Conservation (phyloP, 64 coral and sea anemone species). For the Anthopleura sola region DNA sequence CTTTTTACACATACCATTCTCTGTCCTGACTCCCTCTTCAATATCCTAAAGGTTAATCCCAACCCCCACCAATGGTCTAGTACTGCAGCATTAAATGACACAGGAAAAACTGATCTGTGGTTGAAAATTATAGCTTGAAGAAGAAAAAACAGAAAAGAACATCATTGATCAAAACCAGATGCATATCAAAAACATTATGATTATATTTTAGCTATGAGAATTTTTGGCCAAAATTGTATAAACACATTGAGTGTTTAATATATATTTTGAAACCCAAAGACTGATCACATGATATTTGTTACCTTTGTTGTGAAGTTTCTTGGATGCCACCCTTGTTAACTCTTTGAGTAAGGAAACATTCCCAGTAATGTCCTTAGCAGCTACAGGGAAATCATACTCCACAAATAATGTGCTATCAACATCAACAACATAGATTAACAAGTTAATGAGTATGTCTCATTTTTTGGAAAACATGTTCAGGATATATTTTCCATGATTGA, state of each 20-base stretch:
- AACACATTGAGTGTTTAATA: no score
- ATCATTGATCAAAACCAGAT: neutral
- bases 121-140: conserved; percentile 69
- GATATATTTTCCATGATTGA: neutral
- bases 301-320: conserved; percentile 67
- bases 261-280: no score
- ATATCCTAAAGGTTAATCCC: conserved; percentile 66
- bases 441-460: no score
- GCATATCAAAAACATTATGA: neutral
- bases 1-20: conserved; percentile 44
- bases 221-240: no score
- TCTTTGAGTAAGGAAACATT: conserved; percentile 72
- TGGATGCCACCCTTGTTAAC: conserved; percentile 90
- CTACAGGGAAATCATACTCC: conserved; percentile 84
- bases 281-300: neutral
- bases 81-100: conserved; percentile 75
- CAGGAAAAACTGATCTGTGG: conserved; percentile 92
- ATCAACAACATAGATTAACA: neutral
- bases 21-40: conserved; percentile 66
- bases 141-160: neutral
- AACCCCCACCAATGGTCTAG: conserved; percentile 72
- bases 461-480: no score
- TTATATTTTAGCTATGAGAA: no score
- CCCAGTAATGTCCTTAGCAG: conserved; percentile 24
- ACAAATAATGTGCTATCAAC: conserved; percentile 81